phyloP scores from a whole-genome alignment of 2,888 invertebrate species.

The Oxystoma pomonae region DNA sequence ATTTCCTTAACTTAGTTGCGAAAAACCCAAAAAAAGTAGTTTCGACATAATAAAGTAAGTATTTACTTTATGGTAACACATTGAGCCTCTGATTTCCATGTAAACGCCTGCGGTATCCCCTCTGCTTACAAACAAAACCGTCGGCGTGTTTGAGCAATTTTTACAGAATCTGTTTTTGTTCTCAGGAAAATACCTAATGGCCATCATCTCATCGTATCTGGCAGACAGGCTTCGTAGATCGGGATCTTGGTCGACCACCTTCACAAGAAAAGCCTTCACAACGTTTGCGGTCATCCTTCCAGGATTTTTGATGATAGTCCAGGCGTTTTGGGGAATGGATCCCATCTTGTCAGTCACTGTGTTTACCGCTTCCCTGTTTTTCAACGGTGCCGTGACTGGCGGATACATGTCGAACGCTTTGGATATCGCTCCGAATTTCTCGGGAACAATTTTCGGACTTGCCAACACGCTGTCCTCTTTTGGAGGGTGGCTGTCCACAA shows the following conservation, averaged over 20 bases:
- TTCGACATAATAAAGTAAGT: too few species aligned
- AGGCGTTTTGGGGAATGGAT: conserved; percentile 68
- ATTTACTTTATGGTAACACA: too few species aligned
- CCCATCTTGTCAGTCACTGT: conserved; percentile 69
- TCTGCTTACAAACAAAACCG: too few species aligned
- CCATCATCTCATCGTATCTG: conserved; percentile 65
- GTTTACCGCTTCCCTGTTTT: conserved; percentile 74
- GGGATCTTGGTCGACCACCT: conserved; percentile 67
- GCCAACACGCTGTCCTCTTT: conserved; percentile 83
- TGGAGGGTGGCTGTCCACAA: conserved; percentile 77
- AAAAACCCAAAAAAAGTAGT: too few species aligned
- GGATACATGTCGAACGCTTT: conserved; percentile 83
- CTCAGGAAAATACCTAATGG: conserved; percentile 70
- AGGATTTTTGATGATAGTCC: conserved; percentile 68
- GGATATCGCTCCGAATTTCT: conserved; percentile 86
- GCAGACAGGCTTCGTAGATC: conserved; percentile 68
- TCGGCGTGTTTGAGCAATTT: too few species aligned
- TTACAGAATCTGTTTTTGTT: too few species aligned
- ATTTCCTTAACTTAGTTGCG: too few species aligned
- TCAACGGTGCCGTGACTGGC: conserved; percentile 82
- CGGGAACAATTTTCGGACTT: conserved; percentile 84
- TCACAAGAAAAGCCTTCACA: conserved; percentile 67
- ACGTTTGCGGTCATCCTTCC: conserved; percentile 61
- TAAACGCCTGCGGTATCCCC: too few species aligned
- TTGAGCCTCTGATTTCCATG: too few species aligned